Base-by-base conservation (phyloP, 2,113 vertebrate species). In the Labeo catla region DNA sequence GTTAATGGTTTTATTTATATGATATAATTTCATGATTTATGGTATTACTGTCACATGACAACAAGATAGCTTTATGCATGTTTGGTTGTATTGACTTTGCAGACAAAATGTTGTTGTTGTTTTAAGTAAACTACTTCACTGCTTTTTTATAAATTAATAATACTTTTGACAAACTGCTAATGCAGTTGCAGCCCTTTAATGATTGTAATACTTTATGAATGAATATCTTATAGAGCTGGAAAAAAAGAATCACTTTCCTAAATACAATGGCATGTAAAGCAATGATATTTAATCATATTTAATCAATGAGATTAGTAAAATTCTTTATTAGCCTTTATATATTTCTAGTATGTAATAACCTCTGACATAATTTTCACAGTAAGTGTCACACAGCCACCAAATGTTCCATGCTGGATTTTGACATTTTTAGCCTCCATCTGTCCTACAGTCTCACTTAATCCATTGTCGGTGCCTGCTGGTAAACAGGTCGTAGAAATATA, bases 391-490 rank as follows among this genome's bases (percentile, higher is more conserved):
- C 68, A 43, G 36, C 16, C 45, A 49, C 73, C 73, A 76, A 76
- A 76, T 76, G 73, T 50, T 28, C 13, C 73, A 23, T 76, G 74
- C n/a, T 15, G 74, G 23, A 52, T 52, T 76, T 76, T 15, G 19
- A 73, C 70, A 45, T 76, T 76, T 76, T 34, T 34, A 76, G 21
- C 74, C 74, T 28, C 47, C 74, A 76, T 76, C 74, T 76, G 74
- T 76, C 23, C 74, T 34, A 49, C 21, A 74, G 6, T 74, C 47
- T 52, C 74, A 52, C 12, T 76, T 52, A 34, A 34, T 76, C 74
- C 74, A 52, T 2, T 23, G 19, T 28, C 15, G 45, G 47, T 28
- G n/a, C 47, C 45, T 28, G 45, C 47, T 50, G 47, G 49, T 47
- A 28, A 76, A 50, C 23, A 76, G 23, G 47, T 76, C 47, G 12